Base-by-base conservation (phyloP, 2,113 vertebrate species). In the Chunga burmeisteri region DNA sequence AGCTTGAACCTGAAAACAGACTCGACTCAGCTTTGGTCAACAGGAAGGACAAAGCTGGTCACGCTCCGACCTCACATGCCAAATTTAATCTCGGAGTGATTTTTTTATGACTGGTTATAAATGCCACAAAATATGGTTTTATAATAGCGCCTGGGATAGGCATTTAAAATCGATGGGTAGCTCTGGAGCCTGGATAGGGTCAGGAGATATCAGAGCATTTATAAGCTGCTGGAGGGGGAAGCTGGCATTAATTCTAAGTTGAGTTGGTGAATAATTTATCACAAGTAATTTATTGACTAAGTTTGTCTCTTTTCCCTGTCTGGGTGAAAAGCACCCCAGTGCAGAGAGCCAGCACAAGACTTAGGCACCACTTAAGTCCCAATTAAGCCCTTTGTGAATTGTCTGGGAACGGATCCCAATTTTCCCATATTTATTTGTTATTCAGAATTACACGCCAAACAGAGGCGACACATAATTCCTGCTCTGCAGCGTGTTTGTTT, bases 331-430 rank as follows among this genome's bases (percentile, higher is more conserved):
- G 90, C 79, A 90, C 83, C 85, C 91, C 46, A 16, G 40, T 6
- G 72, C 81, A 26, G 29, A 70, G 73, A 88, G 94, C 95, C 91
- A 94, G 94, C 80, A 8, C 77, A 61, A 95, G 92, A 49, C 94
- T 95, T 68, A 63, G 88, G 94, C 94, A 50, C 81, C 52, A 86
- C 85, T 96, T 55, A 88, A 87, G 16, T 89, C 89, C 94, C 96
- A 96, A 97, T 97, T 97, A 95, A 91, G 20, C 81, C 93, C 89
- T 97, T 95, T 97, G 96, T 97, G 94, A 80, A 95, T 81, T 73
- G 89, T 89, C 97, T 97, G 97, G 97, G 97, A 97, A 97, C 78
- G 13, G 81, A 68, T 97, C 97, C 97, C 96, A 82, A 38, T 65
- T 95, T 91, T 91, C 63, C 93, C 84, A 7, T 40, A 55, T 97